Conservation (phyloP, 2,113 vertebrate genomes). For the Ameiurus melas region DNA sequence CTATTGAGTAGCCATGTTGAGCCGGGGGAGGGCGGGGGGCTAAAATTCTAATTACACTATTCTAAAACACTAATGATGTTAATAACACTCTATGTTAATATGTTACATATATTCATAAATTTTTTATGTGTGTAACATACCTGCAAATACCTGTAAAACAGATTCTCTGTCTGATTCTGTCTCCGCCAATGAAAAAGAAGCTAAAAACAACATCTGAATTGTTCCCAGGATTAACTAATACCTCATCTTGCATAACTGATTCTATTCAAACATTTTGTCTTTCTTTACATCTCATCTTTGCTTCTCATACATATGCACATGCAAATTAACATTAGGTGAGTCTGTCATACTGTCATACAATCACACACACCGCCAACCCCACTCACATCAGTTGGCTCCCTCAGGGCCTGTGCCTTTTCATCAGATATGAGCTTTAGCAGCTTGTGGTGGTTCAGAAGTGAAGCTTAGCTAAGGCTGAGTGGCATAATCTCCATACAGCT, state of each 20-base stretch:
- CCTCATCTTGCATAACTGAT: neutral
- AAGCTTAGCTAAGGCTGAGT: slow-evolving; percentile 14
- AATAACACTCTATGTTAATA: neutral
- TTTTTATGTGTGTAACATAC: neutral
- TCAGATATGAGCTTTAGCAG: slow-evolving; percentile 24
- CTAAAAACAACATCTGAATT: neutral
- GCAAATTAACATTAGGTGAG: slow-evolving; percentile 1
- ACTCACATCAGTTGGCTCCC: slow-evolving; percentile 23
- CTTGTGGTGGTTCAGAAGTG: slow-evolving; percentile 10
- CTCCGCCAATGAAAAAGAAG: neutral
- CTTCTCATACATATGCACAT: slow-evolving; percentile 25
- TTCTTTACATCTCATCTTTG: neutral
- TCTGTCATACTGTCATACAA: slow-evolving; percentile 16
- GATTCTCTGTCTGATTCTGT: neutral
- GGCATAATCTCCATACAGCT: slow-evolving; percentile 23
- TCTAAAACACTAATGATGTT: neutral
- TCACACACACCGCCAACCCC: slow-evolving; percentile 22
- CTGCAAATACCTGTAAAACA: neutral
- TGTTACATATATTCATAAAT: neutral
- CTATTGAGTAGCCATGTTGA: no score
- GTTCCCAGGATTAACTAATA: neutral
- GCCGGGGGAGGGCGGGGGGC: no score
- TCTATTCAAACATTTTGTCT: neutral
- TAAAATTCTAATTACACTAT: neutral
- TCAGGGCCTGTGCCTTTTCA: slow-evolving; percentile 4